Base-by-base conservation (phyloP, 2,113 vertebrate genomes). In the Apteryx owenii region DNA sequence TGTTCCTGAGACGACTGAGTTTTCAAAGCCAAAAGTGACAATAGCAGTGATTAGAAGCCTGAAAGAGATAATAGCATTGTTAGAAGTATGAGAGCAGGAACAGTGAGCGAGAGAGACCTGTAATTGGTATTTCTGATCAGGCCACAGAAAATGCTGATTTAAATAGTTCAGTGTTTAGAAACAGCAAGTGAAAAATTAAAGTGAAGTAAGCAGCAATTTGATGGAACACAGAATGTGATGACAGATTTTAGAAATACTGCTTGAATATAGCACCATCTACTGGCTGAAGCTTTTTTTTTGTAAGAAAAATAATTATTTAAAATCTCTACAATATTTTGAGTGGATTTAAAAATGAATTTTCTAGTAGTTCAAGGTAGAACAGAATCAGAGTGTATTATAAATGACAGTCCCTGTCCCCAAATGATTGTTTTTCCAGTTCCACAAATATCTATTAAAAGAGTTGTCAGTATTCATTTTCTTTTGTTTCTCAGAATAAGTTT, bases 211-310 rank as follows among this genome's bases (percentile, higher is more conserved):
- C 66, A 62, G 71, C 20, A 42, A 70, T 66, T 58, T 42, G 58
- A 54, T 23, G 33, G 65, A 29, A 38, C 48, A 38, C 4, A 12
- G 8, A 48, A 65, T 17, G 58, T 2, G 21, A 31, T 3, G 17
- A 38, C 4, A 0, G 62, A n/a, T 56, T 81, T 95, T 31, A 76
- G 81, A 75, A 85, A 36, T 83, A 38, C 20, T 86, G 42, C 60
- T 97, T 94, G 94, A 80, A 76, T 8, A 5, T 69, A 94, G 95
- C 96, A 80, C 97, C 97, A 97, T 93, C 97, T 98, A 18, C 93
- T 96, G 97, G 95, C 42, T 50, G 17, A 31, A 61, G 38, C 12
- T 42, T 33, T 58, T n/a, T 65, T 4, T 4, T 81, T 46, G 66
- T 23, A 66, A 46, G 36, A 68, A 71, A 26, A 53, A 28, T 1